Conservation (phyloP, 2,888 invertebrate species). For the Agapostemon virescens region DNA sequence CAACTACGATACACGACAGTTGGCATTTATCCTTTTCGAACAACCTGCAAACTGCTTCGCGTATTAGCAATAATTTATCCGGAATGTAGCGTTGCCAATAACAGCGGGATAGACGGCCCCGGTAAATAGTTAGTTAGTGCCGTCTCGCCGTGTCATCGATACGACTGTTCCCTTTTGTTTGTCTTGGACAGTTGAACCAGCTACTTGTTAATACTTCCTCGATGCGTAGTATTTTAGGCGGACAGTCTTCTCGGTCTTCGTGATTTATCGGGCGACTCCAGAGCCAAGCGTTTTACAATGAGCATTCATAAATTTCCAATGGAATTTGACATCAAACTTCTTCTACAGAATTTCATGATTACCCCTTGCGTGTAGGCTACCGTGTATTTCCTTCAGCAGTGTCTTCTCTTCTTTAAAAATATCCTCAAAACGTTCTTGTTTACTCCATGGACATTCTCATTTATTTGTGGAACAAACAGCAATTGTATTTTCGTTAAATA, state of each 20-base stretch:
- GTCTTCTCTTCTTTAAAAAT: too few species aligned
- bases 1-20: constrained; percentile 62
- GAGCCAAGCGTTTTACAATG: neutral
- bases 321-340: neutral
- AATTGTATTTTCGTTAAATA: neutral
- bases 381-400: neutral
- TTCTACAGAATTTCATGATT: neutral
- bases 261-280: neutral
- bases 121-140: constrained; percentile 21
- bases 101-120: neutral
- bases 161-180: constrained; percentile 28
- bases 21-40: constrained; percentile 55
- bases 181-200: constrained; percentile 12
- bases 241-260: neutral
- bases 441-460: too few species aligned
- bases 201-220: constrained; percentile 28
- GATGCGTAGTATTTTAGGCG: constrained; percentile 9
- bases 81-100: constrained; percentile 36
- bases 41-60: constrained; percentile 20
- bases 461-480: constrained; percentile 1
- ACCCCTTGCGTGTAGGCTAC: neutral
- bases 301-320: neutral
- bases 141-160: neutral
- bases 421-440: neutral
- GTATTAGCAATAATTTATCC: constrained; percentile 36